Percentiles rank a stretch among this genome's conserved stretches.
These are phyloP conservation scores for Dysmachus trigonus DNA, from an alignment of 2,888 invertebrate species.

Conservation along the genomic window DNA sequence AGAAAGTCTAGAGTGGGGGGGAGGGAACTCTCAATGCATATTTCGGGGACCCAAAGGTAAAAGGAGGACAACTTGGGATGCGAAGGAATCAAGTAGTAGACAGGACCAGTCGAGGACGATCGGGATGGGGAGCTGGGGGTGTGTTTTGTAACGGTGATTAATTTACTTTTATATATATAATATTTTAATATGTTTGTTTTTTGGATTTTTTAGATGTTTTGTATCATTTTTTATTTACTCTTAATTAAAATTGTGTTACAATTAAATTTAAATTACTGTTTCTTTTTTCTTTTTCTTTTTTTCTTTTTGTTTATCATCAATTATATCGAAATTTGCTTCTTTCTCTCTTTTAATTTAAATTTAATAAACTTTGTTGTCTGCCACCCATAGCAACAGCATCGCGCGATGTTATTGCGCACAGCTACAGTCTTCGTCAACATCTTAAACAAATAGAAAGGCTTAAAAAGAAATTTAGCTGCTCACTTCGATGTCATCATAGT, in stretches of 20 bases:
- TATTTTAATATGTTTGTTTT: slow-evolving; percentile 54
- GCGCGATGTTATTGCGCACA: slow-evolving; percentile 66
- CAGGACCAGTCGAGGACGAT: not conserved
- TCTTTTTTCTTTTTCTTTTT: too few species aligned
- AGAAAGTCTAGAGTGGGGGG: slow-evolving; percentile 32
- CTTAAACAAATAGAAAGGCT: slow-evolving; percentile 67
- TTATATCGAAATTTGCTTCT: slow-evolving; percentile 51
- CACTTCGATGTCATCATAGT: slow-evolving; percentile 99
- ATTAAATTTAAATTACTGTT: slow-evolving; percentile 45
- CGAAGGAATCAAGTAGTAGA: slow-evolving; percentile 20
- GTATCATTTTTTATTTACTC: slow-evolving; percentile 55
- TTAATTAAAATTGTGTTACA: slow-evolving; percentile 52
- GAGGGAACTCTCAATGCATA: not conserved
- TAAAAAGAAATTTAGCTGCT: slow-evolving; percentile 77
- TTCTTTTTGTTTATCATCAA: too few species aligned
- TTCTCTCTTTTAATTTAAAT: slow-evolving; percentile 46
- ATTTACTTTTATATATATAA: slow-evolving; percentile 68
- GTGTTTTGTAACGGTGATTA: slow-evolving; percentile 55
- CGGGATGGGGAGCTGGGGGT: slow-evolving; percentile 44
- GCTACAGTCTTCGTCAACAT: slow-evolving; percentile 71
- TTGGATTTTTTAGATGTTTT: slow-evolving; percentile 52
- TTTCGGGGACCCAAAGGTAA: not conserved
- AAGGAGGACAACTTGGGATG: not conserved
- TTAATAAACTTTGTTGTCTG: slow-evolving; percentile 58
- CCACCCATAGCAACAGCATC: slow-evolving; percentile 65